A percentile compares a stretch with the other conserved stretches of the same genome.
Conservation (phyloP, 35 echinoderm and acorn worm species). For the Hemicentrotus pulcherrimus region DNA sequence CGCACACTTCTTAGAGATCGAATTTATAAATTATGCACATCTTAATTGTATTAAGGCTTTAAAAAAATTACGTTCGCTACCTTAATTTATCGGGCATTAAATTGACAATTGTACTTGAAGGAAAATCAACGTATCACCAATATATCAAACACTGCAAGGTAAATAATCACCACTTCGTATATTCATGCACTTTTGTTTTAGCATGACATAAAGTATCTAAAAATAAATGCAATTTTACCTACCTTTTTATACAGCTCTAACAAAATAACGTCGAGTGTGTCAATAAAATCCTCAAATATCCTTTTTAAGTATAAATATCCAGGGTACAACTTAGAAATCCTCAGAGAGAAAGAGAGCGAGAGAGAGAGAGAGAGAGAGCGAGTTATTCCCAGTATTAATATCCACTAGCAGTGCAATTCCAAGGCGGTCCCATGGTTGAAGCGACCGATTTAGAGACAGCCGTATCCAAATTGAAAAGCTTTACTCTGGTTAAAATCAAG, state of each 20-base stretch:
- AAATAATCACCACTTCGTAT: too few relatives aligned
- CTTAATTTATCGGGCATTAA: too few relatives aligned
- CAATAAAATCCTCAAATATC: neutral
- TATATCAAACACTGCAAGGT: too few relatives aligned
- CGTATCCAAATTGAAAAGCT: neutral
- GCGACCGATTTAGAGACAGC: neutral
- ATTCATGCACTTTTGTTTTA: too few relatives aligned
- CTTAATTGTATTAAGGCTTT: too few relatives aligned
- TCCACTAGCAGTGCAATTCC: neutral
- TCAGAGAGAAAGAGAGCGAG: neutral
- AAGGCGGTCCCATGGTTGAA: slow-evolving; percentile 8
- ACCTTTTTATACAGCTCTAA: neutral
- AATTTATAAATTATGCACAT: too few relatives aligned
- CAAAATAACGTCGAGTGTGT: neutral
- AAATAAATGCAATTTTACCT: too few relatives aligned
- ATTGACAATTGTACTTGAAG: too few relatives aligned
- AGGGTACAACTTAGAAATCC: neutral
- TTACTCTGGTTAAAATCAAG: neutral
- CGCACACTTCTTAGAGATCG: too few relatives aligned
- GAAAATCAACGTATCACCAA: too few relatives aligned
- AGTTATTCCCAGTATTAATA: neutral
- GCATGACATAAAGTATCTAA: too few relatives aligned
- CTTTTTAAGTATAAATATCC: neutral
- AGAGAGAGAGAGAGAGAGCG: neutral
- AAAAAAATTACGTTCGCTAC: too few relatives aligned